Evolutionary conservation across 1,140 invertebrate species (phyloP).

Genomic region (Scaptomyza pallida): DNA sequence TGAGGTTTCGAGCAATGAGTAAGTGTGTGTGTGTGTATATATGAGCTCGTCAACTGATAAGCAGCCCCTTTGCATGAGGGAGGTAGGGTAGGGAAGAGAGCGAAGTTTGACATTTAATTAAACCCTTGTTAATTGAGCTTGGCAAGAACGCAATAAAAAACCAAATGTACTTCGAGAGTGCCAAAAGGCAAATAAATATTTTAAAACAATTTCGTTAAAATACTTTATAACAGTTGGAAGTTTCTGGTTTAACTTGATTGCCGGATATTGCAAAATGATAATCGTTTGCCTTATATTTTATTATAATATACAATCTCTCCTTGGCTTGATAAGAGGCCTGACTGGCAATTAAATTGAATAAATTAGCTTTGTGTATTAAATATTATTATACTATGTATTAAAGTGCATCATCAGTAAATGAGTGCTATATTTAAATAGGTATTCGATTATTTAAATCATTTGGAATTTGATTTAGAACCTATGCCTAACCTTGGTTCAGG

Average conservation of each 20-base stretch:
- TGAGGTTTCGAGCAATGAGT: conserved; percentile 13
- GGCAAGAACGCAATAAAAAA: conserved; percentile 53
- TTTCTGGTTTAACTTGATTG: conserved; percentile 27
- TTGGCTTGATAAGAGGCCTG: conserved; percentile 8
- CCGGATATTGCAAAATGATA: conserved; percentile 46
- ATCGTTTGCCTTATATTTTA: not conserved
- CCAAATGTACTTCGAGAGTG: conserved; percentile 1
- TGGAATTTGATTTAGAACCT: not conserved
- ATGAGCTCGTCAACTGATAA: conserved; percentile 36
- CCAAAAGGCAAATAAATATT: conserved; percentile 6
- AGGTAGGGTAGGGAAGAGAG: not conserved
- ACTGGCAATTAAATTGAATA: conserved; percentile 6
- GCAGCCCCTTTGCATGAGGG: not conserved
- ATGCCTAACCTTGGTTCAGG: conserved; percentile 29
- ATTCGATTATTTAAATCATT: not conserved
- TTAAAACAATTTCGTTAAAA: conserved; percentile 15
- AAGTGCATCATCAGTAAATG: not conserved
- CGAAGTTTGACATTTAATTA: conserved; percentile 44
- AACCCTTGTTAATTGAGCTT: conserved; percentile 53
- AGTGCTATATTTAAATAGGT: not conserved
- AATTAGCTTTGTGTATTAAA: not conserved
- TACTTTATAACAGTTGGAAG: not conserved
- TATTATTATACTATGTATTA: not conserved
- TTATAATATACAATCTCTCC: conserved; percentile 1
- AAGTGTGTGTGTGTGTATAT: conserved; percentile 12